phyloP scores from a whole-genome alignment of 2,113 vertebrate genomes.

The Addax nasomaculatus region DNA sequence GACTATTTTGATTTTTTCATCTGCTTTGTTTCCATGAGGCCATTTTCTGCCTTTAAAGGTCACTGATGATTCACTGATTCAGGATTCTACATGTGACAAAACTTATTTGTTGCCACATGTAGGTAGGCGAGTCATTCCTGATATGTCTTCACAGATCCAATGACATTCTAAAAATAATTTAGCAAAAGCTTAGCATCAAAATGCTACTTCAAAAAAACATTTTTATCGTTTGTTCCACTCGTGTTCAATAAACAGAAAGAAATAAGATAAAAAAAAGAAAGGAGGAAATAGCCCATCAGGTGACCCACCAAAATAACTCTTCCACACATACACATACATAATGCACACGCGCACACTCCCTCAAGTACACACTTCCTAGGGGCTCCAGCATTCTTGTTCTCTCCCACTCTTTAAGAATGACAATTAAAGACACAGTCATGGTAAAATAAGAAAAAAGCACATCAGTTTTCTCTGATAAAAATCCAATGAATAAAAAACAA shows the following conservation, averaged over 20 bases:
- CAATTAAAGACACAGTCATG: not conserved
- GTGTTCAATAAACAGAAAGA: not conserved
- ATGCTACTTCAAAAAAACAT: not conserved
- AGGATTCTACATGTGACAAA: not conserved
- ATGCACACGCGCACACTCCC: not conserved
- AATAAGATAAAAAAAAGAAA: not conserved
- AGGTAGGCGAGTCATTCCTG: not conserved
- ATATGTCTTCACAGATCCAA: not conserved
- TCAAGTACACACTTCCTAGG: not conserved
- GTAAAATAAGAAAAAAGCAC: not conserved
- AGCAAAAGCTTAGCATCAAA: not conserved
- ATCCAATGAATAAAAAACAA: not conserved
- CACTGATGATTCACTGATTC: not conserved
- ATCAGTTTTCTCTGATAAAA: not conserved
- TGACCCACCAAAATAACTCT: not conserved
- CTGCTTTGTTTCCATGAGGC: not conserved
- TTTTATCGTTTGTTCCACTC: not conserved
- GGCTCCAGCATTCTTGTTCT: not conserved
- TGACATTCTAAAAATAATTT: not conserved
- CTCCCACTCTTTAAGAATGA: not conserved
- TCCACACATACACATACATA: not conserved
- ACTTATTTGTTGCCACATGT: not conserved
- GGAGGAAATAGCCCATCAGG: not conserved
- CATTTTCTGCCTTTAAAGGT: not conserved
- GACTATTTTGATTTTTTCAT: not conserved